These are phyloP conservation scores for roundworm (Caenorhabditis elegans) DNA, from an alignment of 1,140 invertebrate genomes.

Conservation along the genomic window WBcel235 BX284604.4:9551001-9551500, in stretches of 20 bases:
- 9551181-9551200: background rate
- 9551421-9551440: slow-evolving; percentile 34
- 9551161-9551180: background rate
- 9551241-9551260: too few species aligned
- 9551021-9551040: background rate
- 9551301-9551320: too few species aligned
- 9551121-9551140: background rate
- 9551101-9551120: background rate
- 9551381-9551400: slow-evolving; percentile 26
- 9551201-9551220: background rate
- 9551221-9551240: background rate
- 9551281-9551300: too few species aligned
- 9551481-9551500: too few species aligned
- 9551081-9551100: background rate
- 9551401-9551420: slow-evolving; percentile 10
- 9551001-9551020: background rate
- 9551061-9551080: background rate
- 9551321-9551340: too few species aligned
- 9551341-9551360: background rate
- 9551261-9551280: too few species aligned
- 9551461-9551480: slow-evolving; percentile 21
- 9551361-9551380: background rate
- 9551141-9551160: background rate
- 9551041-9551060: background rate
- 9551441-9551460: slow-evolving; percentile 8